Conservation (phyloP, 2,888 invertebrate genomes). For the Petrolisthes manimaculis region DNA sequence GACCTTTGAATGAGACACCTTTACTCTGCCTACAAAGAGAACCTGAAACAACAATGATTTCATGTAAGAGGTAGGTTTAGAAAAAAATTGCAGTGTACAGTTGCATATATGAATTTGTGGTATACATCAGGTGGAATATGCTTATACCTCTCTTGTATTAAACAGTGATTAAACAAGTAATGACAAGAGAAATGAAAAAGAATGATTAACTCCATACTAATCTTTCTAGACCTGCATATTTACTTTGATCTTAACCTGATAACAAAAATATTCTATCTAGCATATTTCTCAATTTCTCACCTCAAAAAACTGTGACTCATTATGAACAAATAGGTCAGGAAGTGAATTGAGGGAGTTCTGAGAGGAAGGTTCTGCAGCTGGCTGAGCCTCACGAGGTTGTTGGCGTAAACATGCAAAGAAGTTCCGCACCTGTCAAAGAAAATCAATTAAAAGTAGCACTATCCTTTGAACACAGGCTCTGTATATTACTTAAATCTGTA, state of each 20-base stretch:
- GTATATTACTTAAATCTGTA: too few relatives aligned
- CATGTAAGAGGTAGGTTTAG: not conserved
- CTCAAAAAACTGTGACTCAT: conserved; percentile 65
- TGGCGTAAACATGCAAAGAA: conserved; percentile 62
- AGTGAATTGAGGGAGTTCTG: conserved; percentile 49
- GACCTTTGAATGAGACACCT: conserved; percentile 66
- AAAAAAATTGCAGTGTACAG: not conserved
- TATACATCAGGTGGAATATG: too few relatives aligned
- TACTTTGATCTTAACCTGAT: conserved; percentile 6
- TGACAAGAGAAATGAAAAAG: too few relatives aligned
- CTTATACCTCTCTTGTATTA: too few relatives aligned
- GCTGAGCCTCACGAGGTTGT: conserved; percentile 55
- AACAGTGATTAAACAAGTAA: too few relatives aligned
- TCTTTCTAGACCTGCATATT: not conserved
- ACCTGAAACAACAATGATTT: conserved; percentile 42
- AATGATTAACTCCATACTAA: too few relatives aligned
- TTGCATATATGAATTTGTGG: too few relatives aligned
- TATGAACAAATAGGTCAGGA: conserved; percentile 58
- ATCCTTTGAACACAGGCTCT: too few relatives aligned
- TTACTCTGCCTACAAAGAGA: conserved; percentile 63
- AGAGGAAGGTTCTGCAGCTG: conserved; percentile 1
- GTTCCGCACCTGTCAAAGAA: conserved; percentile 50
- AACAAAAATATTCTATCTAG: not conserved
- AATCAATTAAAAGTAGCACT: not conserved
- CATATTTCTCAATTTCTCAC: conserved; percentile 17